phyloP scores from a whole-genome alignment of 2,113 vertebrate species.

The Pelusios castaneus region DNA sequence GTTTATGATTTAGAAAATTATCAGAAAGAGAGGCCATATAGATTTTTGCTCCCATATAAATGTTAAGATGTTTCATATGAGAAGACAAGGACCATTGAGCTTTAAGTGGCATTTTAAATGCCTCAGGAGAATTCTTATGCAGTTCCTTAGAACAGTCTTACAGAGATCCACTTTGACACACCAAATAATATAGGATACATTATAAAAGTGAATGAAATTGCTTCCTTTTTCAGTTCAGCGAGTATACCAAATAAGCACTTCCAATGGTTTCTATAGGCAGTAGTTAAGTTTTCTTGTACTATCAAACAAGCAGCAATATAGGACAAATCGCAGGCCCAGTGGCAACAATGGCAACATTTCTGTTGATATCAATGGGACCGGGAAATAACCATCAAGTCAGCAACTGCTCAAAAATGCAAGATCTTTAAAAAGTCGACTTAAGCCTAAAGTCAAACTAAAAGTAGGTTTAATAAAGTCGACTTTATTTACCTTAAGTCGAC shows the following conservation, averaged over 20 bases:
- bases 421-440: no score
- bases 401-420: not conserved
- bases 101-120: not conserved
- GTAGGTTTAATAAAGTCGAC: no score
- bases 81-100: not conserved
- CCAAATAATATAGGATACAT: not conserved
- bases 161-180: not conserved
- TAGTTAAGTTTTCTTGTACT: not conserved
- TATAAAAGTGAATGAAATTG: not conserved
- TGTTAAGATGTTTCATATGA: slow-evolving; percentile 3
- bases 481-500: no score
- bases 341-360: not conserved
- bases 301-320: not conserved
- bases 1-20: not conserved
- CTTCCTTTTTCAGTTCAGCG: slow-evolving; percentile 23
- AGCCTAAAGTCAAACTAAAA: no score
- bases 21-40: not conserved
- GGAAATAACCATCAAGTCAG: not conserved
- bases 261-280: not conserved
- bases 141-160: not conserved
- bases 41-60: not conserved
- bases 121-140: not conserved
- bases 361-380: not conserved
- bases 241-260: not conserved
- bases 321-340: not conserved